These are phyloP conservation scores for Nylanderia fulva DNA, from an alignment of 1,140 invertebrate species.

Conservation along the genomic window DNA sequence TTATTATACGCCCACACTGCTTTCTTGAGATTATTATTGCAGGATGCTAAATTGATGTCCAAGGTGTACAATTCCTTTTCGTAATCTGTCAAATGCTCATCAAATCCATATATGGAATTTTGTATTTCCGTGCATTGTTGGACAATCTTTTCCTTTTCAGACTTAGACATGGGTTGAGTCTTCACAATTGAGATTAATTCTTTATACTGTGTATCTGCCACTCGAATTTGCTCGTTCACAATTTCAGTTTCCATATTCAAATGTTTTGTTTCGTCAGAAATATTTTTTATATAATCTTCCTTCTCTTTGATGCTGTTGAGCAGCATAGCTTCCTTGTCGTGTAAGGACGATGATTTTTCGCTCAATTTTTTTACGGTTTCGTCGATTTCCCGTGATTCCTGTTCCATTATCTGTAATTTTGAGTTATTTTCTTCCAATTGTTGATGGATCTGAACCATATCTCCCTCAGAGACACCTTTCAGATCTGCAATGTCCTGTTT, in stretches of 20 bases:
- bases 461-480: conserved; percentile 68
- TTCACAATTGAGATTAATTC: conserved; percentile 71
- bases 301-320: conserved; percentile 47
- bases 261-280: conserved; percentile 68
- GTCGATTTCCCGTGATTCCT: conserved; percentile 53
- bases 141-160: conserved; percentile 73
- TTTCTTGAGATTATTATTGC: conserved; percentile 75
- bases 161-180: conserved; percentile 76
- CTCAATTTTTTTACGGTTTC: conserved; percentile 62
- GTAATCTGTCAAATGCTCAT: conserved; percentile 78
- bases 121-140: conserved; percentile 73
- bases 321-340: conserved; percentile 63
- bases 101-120: conserved; percentile 72
- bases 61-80: conserved; percentile 77
- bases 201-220: conserved; percentile 48
- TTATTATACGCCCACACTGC: conserved; percentile 77
- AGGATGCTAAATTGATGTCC: conserved; percentile 76
- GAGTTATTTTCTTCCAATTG: conserved; percentile 59
- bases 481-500: conserved; percentile 68
- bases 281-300: conserved; percentile 65
- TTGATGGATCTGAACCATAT: conserved; percentile 34
- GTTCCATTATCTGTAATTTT: conserved; percentile 58
- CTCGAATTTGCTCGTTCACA: conserved; percentile 63
- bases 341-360: conserved; percentile 57
- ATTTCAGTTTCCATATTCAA: conserved; percentile 56